Base-by-base conservation (phyloP, 2,888 invertebrate species). In the Conomelus anceps region DNA sequence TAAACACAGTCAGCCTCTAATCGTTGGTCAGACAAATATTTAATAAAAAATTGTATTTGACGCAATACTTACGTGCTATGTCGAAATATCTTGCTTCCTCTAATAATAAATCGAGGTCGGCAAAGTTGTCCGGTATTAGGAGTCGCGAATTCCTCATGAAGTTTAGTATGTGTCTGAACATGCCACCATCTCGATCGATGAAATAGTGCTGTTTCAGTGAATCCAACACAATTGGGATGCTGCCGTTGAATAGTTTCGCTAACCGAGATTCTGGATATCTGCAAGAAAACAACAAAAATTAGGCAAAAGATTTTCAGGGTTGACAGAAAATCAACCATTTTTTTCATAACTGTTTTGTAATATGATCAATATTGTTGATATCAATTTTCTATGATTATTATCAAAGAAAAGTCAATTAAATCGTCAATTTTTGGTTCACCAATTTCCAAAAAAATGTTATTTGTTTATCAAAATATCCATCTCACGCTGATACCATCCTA, bases 161-260 rank as follows among this genome's bases (percentile, higher is more conserved):
- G 94, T 99, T 99, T 91, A 99, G 95, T 92, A 99, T 98, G 93
- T 99, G 98, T 23, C 99, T 96, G 94, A 99, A 99, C 97, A 99
- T 98, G 91, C 97, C 97, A 3, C 99, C 99, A 93, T 99, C 99
- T 88, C 99, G 95, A 94, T 99, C 99, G 92, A 99, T 98, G 94
- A 99, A 99, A 94, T 99, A 99, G 93, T 99, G 99, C 93, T 99
- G 99, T 94, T 99, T 99, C 91, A 99, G 94, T 4, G 98, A 98
- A 93, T 99, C 99, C 93, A 99, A 94, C 22, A 99, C 98, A 91
- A 99, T 98, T 3, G 99, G 99, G 92, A 99, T 98, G 92, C 96
- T 97, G 41, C 99, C 99, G 93, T 98, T 98, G 94, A 99, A 99
- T 93, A 99, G 95, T 94, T 97, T 97, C 20, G 98, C 98, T 91